A percentile compares a stretch with the other conserved stretches of the same genome.
Evolutionary conservation across 2,797 vertebrate genomes (phyloP).

Genomic region (Nannoperca australis): DNA sequence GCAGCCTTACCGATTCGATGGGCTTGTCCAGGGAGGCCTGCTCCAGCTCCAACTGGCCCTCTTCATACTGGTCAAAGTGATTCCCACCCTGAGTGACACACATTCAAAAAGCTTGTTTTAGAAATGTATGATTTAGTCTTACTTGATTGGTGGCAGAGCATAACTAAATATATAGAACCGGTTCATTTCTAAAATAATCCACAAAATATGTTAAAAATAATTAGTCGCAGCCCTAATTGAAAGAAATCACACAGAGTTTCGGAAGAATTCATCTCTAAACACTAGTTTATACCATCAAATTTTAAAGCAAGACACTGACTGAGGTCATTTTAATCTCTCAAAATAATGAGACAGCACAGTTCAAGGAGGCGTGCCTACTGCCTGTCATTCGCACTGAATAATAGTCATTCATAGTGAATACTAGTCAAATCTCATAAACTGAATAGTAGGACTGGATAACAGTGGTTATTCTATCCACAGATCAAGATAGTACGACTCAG

Average conservation of each 20-base stretch:
- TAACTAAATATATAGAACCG: background rate
- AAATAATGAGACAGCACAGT: conserved; percentile 17
- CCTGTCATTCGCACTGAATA: conserved; percentile 13
- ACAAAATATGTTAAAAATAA: background rate
- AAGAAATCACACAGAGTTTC: background rate
- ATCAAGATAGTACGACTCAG: background rate
- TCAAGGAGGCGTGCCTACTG: background rate
- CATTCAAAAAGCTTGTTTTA: conserved; percentile 18
- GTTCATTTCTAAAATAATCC: background rate
- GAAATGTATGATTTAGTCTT: background rate
- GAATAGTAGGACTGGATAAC: background rate
- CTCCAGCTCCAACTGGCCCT: conserved; percentile 98
- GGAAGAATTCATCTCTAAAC: background rate
- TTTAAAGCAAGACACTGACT: background rate
- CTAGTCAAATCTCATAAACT: conserved; percentile 19
- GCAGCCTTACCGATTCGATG: conserved; percentile 98
- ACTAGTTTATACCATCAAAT: background rate
- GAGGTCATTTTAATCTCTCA: conserved; percentile 9
- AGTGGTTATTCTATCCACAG: background rate
- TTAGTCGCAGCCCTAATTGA: background rate
- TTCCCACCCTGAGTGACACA: conserved; percentile 92
- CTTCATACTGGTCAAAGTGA: conserved; percentile 99
- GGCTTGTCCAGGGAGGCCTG: conserved; percentile 99
- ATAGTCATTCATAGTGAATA: background rate
- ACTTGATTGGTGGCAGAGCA: background rate